These are phyloP conservation scores for Galago senegalensis DNA, from an alignment of 2,797 vertebrate species.

Conservation along the genomic window DNA sequence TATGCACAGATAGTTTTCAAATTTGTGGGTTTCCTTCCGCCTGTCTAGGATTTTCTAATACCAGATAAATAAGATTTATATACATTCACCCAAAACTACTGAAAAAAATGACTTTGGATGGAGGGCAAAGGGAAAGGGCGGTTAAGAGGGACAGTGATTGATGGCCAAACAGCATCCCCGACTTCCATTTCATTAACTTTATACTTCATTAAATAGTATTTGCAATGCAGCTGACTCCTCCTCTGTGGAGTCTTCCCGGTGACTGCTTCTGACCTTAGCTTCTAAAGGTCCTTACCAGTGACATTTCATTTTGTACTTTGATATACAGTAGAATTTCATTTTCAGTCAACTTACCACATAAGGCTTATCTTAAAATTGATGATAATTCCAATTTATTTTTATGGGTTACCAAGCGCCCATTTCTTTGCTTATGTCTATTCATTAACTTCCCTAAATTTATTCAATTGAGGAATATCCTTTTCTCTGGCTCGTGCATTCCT, in stretches of 20 bases:
- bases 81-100: not conserved
- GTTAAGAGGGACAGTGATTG: not conserved
- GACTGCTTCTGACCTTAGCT: not conserved
- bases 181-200: conserved; percentile 25
- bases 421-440: not conserved
- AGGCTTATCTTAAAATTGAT: not conserved
- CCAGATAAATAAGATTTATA: not conserved
- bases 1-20: not conserved
- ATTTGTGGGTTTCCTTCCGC: not conserved
- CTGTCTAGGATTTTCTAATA: not conserved
- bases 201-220: not conserved
- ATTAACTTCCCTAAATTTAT: not conserved
- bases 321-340: not conserved
- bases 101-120: not conserved
- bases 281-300: not conserved
- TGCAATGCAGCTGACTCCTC: not conserved
- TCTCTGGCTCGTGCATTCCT: not conserved
- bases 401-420: not conserved
- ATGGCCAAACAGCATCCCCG: not conserved
- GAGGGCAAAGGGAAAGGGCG: not conserved
- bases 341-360: not conserved
- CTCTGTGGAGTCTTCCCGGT: not conserved
- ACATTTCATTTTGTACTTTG: conserved; percentile 22
- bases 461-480: not conserved
- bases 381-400: not conserved